Evolutionary conservation across 2,888 invertebrate genomes (phyloP).

Genomic region (Lydus trimaculatus): DNA sequence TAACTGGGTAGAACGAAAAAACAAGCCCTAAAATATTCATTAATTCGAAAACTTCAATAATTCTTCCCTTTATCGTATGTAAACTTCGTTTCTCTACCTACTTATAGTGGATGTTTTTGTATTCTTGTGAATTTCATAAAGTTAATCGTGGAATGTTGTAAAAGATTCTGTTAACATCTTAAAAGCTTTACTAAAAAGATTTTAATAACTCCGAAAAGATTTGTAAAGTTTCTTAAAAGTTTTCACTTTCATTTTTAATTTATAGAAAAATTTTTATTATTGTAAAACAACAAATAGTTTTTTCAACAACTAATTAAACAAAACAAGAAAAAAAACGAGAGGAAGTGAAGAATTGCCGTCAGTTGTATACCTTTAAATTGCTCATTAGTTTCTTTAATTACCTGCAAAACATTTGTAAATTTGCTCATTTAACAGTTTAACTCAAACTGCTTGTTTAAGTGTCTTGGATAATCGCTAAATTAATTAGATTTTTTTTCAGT

Average conservation of each 20-base stretch:
- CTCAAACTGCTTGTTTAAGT: not conserved
- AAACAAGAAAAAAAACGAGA: not conserved
- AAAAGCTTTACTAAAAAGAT: not conserved
- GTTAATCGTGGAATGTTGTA: not conserved
- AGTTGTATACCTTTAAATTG: slow-evolving; percentile 18
- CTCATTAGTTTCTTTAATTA: slow-evolving; percentile 28
- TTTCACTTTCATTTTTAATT: not conserved
- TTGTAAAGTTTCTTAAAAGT: not conserved
- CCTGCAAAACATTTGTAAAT: slow-evolving; percentile 25
- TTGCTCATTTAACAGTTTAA: slow-evolving; percentile 24
- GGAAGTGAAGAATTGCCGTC: no score
- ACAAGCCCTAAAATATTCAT: not conserved
- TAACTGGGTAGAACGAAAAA: not conserved
- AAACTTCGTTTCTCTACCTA: no score
- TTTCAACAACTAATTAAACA: no score
- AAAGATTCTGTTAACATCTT: not conserved
- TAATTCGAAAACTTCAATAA: not conserved
- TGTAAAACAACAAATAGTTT: no score
- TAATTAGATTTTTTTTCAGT: not conserved
- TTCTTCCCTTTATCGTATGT: not conserved
- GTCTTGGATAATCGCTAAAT: not conserved
- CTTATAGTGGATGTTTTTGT: not conserved
- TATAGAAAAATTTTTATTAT: no score
- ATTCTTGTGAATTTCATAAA: not conserved
- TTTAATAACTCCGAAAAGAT: not conserved